Base-by-base conservation (phyloP, 2,797 vertebrate genomes). In the Fistularia tabacaria region DNA sequence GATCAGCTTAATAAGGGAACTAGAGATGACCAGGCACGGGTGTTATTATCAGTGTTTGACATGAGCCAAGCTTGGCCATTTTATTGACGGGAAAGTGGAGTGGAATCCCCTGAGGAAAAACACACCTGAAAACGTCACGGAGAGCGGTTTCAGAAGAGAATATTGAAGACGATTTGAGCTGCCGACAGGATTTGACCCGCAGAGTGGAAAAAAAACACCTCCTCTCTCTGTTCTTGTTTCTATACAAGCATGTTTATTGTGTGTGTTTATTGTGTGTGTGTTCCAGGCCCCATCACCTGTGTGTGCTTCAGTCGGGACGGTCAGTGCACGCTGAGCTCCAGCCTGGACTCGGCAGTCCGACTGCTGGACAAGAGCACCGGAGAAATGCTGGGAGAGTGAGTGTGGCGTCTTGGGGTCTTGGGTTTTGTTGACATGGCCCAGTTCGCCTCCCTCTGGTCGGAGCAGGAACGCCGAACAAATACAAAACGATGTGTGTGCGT, bases 361-460 rank as follows among this genome's bases (percentile, higher is more conserved):
- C 93, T 98, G 38, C 83, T 98, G 48, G 96, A 98, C 82, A 98
- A 98, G 77, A 94, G 90, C 82, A 93, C 94, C 0, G 95, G 96
- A 11, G 96, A 98, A 69, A 90, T 98, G 83, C 89, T 98, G 42
- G 95, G 95, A 78, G 94, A 98, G 95, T 98, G 76, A 69, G 93
- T 89, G 9, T 9, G 5, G 14, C 4, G 7, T 12, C 43, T 10
- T n/a, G n/a, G n/a, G n/a, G n/a, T n/a, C n/a, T n/a, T n/a, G n/a
- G n/a, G n/a, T n/a, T n/a, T n/a, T 45, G 11, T 12, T 45, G 11
- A 12, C 11, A 6, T 46, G 45, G 13, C 6, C 25, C 12, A 38
- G 13, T 8, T 13, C n/a, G 6, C n/a, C 43, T 11, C 43, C 43
- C 7, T 4, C 8, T 14, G 43, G 44, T 13, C 25, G 25, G 25